Base-by-base conservation (phyloP, 2,888 invertebrate genomes). In the Ectemnius continuus region DNA sequence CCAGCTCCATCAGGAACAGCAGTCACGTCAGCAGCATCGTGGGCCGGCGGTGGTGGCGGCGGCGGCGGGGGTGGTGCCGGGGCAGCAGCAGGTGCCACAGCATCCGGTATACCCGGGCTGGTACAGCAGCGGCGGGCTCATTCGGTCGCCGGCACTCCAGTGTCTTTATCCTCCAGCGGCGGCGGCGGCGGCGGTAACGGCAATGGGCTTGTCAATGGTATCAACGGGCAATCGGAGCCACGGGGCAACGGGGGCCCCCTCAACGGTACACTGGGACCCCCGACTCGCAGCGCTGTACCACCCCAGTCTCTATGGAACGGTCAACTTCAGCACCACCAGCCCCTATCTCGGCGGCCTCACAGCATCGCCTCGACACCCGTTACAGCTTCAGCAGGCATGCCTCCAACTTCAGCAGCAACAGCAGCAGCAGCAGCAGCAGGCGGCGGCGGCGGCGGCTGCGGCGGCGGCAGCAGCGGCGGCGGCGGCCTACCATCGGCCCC, bases 331-430 rank as follows among this genome's bases (percentile, higher is more conserved):
- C 87, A 36, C 36, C 36, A 36, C 36, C 36, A 88, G 64, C 86
- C 91, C 68, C 70, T 90, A 87, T 76, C 91, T 76, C 89, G 92
- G 78, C 87, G 94, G 67, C 94, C 94, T 52, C 94, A 94, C 89
- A 94, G 94, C 85, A 93, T 94, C 83, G 94, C 94, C 75, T 91
- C 93, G 45, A 91, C 91, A 75, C 91, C 91, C 78, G 83, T 88
- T 86, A 82, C 84, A 79, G 67, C 73, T 76, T 61, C 83, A 67
- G 59, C 86, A 81, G 73, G 80, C 74, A 18, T 80, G 81, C 68
- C 84, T 72, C 67, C 84, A 83, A 73, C 84, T 83, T 67, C 83
- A 79, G 67, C 86, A 78, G 80, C 85, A 85, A 76, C 83, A 81
- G 66, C 85, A 76, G 74, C 79, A 75, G 47, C 47, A 47, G 81